Conservation (phyloP, 2,888 invertebrate species). For the Aethes cnicana region DNA sequence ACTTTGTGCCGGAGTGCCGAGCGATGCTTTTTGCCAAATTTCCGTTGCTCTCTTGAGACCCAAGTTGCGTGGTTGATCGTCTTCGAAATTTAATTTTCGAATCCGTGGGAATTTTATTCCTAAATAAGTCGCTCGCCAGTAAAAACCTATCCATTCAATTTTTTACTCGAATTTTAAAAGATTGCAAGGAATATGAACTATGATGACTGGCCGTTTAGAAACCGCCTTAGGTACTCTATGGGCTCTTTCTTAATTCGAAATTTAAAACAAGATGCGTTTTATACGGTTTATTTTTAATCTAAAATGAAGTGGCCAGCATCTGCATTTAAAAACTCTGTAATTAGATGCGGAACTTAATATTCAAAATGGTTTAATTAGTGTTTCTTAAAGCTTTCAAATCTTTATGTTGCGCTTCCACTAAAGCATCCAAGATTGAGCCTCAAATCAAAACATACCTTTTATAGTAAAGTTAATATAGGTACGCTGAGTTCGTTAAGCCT, state of each 20-base stretch:
- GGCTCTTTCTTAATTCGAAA: too few relatives aligned
- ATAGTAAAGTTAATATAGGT: constrained; percentile 42
- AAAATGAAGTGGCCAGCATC: too few relatives aligned
- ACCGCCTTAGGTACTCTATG: too few relatives aligned
- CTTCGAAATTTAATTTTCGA: constrained; percentile 23
- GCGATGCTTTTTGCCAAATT: constrained; percentile 71
- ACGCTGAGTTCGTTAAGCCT: constrained; percentile 60
- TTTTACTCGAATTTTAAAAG: neutral
- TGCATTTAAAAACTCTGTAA: too few relatives aligned
- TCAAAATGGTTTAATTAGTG: neutral
- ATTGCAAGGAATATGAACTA: too few relatives aligned
- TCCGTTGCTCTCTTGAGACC: constrained; percentile 58
- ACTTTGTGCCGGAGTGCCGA: constrained; percentile 57
- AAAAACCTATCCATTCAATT: neutral
- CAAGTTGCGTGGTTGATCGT: constrained; percentile 39
- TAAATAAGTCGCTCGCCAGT: constrained; percentile 1
- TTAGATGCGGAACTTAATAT: too few relatives aligned
- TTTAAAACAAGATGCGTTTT: too few relatives aligned
- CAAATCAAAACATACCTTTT: constrained; percentile 16
- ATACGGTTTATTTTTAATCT: too few relatives aligned
- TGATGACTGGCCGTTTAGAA: too few relatives aligned
- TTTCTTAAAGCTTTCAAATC: too few relatives aligned
- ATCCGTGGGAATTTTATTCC: constrained; percentile 20
- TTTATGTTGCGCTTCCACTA: too few relatives aligned
- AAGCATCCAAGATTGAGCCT: constrained; percentile 2